Conservation (phyloP, 2,888 invertebrate species). For the Cabera pusaria region DNA sequence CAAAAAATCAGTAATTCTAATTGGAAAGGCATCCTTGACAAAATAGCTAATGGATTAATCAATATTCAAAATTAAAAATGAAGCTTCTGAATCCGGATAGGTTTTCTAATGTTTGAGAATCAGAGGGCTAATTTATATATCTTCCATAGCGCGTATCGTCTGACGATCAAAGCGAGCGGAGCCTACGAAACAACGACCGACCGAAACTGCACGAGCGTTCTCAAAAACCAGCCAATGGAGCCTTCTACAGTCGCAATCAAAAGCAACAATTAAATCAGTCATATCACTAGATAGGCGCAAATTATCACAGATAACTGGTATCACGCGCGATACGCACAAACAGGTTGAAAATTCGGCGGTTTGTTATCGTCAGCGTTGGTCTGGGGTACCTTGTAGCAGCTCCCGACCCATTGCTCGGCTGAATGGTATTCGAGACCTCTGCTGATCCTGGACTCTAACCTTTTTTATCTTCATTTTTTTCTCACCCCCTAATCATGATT, state of each 20-base stretch:
- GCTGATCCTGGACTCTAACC: constrained; percentile 70
- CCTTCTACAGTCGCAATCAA: constrained; percentile 18
- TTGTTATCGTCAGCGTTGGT: constrained; percentile 77
- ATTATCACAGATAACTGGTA: constrained; percentile 63
- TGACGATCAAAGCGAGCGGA: too few relatives aligned
- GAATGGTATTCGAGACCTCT: constrained; percentile 83
- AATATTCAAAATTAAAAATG: too few relatives aligned
- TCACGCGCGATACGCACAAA: constrained; percentile 52
- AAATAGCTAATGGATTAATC: too few relatives aligned
- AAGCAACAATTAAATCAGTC: constrained; percentile 39
- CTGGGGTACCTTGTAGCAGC: constrained; percentile 73
- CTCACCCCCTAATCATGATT: constrained; percentile 68
- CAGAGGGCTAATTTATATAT: too few relatives aligned
- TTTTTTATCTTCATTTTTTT: constrained; percentile 76
- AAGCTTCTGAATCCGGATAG: too few relatives aligned
- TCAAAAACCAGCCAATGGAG: too few relatives aligned
- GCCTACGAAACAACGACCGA: too few relatives aligned
- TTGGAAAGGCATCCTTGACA: too few relatives aligned
- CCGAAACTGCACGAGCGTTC: too few relatives aligned
- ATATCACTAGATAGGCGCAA: constrained; percentile 38
- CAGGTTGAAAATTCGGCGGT: constrained; percentile 56
- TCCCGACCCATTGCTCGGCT: constrained; percentile 57
- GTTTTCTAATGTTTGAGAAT: too few relatives aligned
- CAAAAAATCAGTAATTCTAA: too few relatives aligned
- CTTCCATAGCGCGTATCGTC: too few relatives aligned